Conservation (phyloP, 2,888 invertebrate genomes). For the Caenorhabditis drosophilae region DNA sequence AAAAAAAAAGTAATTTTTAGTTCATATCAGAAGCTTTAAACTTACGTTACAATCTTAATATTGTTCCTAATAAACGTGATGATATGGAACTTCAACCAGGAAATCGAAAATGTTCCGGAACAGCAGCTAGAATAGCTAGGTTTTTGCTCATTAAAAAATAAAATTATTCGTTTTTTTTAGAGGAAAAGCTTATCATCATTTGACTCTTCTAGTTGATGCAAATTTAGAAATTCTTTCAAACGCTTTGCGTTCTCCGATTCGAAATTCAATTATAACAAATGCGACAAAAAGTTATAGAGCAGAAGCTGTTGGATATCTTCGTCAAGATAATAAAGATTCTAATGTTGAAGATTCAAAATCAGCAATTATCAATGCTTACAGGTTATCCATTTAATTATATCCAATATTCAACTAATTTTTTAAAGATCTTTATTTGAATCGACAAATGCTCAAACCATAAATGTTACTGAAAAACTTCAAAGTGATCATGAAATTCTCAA, state of each 20-base stretch:
- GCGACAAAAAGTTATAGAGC: constrained; percentile 86
- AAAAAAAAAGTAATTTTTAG: too few species aligned
- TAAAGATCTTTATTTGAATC: background rate
- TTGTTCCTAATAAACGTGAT: constrained; percentile 79
- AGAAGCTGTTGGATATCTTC: constrained; percentile 80
- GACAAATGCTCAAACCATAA: constrained; percentile 64
- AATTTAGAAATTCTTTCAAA: constrained; percentile 54
- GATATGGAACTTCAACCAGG: constrained; percentile 78
- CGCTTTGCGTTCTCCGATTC: constrained; percentile 46
- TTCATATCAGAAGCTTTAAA: constrained; percentile 83
- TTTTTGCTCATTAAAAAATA: too few species aligned
- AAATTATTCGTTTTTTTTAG: too few species aligned
- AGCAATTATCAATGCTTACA: constrained; percentile 77
- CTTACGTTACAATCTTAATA: constrained; percentile 72
- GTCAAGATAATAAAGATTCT: constrained; percentile 76
- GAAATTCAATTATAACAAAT: constrained; percentile 81
- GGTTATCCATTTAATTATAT: constrained; percentile 4
- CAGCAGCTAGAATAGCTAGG: constrained; percentile 88
- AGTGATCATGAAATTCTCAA: constrained; percentile 60
- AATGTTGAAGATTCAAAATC: constrained; percentile 76
- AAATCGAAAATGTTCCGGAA: constrained; percentile 79
- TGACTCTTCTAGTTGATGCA: constrained; percentile 87
- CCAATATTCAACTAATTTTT: background rate
- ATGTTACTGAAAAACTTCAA: constrained; percentile 4
- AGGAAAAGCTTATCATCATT: constrained; percentile 92